Base-by-base conservation (phyloP, 2,113 vertebrate species). In the Lichenostomus cassidix region DNA sequence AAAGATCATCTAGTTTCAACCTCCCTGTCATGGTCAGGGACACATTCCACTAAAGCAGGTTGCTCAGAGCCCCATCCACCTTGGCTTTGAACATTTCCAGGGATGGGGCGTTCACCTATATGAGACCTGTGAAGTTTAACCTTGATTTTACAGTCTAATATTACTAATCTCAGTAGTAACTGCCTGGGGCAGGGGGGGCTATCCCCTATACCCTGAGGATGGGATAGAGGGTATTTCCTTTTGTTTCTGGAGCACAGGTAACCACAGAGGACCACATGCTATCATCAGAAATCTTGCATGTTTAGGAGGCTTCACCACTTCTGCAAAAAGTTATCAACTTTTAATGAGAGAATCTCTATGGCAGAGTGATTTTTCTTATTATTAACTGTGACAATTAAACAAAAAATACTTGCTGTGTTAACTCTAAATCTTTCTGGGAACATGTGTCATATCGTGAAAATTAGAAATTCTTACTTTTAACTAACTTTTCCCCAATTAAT, bases 121-220 rank as follows among this genome's bases (percentile, higher is more conserved):
- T 4, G 16, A 86, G 58, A 82, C 39, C 10, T 7, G 2, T 5
- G n/a, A 46, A 83, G 24, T 29, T 76, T 42, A 90, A 67, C 42
- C 15, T 44, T 28, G 20, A 37, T 73, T 89, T 84, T 87, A 78
- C 22, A 33, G 37, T 15, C 35, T 90, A 60, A 70, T 35, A 27
- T 31, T n/a, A 80, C 20, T 83, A 33, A 77, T 9, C 28, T 42
- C 0, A 0, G 2, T 12, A 87, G 23, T 5, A 58, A 56, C 55
- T 74, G 55, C 33, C 23, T 65, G 9, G 4, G 4, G 14, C 23
- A 69, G 9, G 4, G 4, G 14, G 21, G 68, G 27, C 9, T 60
- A 31, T 17, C 6, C 31, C 11, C 44, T 39, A 12, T 14, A 31
- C 39, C 33, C 27, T 27, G 21, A 59, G 27, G 15, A 70, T 49